Conservation (phyloP, 2,113 vertebrate species). For the Pelmatolapia mariae region DNA sequence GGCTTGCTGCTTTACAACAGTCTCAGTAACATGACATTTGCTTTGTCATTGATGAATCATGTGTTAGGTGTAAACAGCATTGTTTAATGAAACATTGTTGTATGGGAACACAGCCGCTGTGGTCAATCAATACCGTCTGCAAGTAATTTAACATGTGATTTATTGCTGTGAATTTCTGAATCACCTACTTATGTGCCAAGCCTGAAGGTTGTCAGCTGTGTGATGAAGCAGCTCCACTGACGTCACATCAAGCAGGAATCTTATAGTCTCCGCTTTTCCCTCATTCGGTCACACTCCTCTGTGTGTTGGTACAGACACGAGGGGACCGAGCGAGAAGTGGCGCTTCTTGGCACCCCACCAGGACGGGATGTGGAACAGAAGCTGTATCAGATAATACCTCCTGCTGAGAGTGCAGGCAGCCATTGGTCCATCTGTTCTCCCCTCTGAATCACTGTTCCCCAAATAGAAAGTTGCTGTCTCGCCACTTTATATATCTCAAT, state of each 20-base stretch:
- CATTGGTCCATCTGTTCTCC: constrained; percentile 58
- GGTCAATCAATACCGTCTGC: constrained; percentile 22
- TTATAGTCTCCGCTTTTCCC: not conserved
- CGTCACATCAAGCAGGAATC: not conserved
- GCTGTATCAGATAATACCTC: constrained; percentile 54
- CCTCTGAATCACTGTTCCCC: constrained; percentile 47
- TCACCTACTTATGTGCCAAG: not conserved
- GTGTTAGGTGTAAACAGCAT: constrained; percentile 8
- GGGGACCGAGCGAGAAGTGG: not conserved
- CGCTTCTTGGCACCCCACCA: constrained; percentile 39
- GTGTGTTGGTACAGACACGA: not conserved
- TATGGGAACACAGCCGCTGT: not conserved
- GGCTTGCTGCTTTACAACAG: not conserved
- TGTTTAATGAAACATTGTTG: constrained; percentile 35
- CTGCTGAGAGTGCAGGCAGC: constrained; percentile 48
- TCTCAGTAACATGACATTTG: constrained; percentile 8
- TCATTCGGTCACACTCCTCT: constrained; percentile 21
- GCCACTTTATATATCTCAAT: constrained; percentile 13
- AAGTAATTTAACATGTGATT: constrained; percentile 24
- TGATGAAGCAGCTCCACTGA: not conserved
- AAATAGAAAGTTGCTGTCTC: constrained; percentile 60
- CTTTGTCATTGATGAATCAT: constrained; percentile 47
- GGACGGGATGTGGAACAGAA: constrained; percentile 47
- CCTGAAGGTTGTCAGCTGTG: not conserved
- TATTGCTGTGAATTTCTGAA: constrained; percentile 11